Base-by-base conservation (phyloP, 1,140 invertebrate genomes). In the Stenopsyche tienmushanensis region DNA sequence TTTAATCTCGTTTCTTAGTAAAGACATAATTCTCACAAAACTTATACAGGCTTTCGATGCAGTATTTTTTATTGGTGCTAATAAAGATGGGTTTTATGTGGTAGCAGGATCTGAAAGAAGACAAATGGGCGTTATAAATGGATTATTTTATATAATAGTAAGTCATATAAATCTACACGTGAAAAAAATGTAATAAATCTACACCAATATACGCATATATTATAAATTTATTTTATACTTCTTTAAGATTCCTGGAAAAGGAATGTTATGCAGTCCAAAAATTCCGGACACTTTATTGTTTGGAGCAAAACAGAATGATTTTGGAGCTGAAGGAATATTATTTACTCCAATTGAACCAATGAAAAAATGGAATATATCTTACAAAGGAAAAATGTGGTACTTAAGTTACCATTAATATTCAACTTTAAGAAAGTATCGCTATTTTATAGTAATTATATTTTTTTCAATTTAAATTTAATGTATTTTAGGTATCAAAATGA, bases 281-380 rank as follows among this genome's bases (percentile, higher is more conserved):
- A 75, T 88, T 47, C 88, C 89, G 0, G 85, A 89, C 68, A 88
- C 88, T 0, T 79, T 82, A 1, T 72, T 90, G 7, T 82, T 83
- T 66, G 85, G 83, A 2, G 83, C 75, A 13, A 72, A 78, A 1
- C 77, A 81, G 5, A 79, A 83, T 7, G 74, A 79, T 58, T 90
- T 82, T 73, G 82, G 83, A 13, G 86, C 85, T 7, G 88, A 86
- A 70, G 88, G 88, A 0, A 75, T 90, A n/a, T 76, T 73, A 21
- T 78, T 88, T 10, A 79, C 79, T 18, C 83, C 84, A 0, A 73
- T 88, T 0, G 80, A 83, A 68, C 84, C 88, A 1, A 90, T 90
- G 88, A 82, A 82, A 68, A 82, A 77, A 62, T 90, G 88, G 88
- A 81, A 76, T 47, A 65, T 90, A 0, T 71, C 77, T 1, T 90